These are phyloP conservation scores for Lasioglossum zephyrum DNA, from an alignment of 2,888 invertebrate species.

Conservation along the genomic window DNA sequence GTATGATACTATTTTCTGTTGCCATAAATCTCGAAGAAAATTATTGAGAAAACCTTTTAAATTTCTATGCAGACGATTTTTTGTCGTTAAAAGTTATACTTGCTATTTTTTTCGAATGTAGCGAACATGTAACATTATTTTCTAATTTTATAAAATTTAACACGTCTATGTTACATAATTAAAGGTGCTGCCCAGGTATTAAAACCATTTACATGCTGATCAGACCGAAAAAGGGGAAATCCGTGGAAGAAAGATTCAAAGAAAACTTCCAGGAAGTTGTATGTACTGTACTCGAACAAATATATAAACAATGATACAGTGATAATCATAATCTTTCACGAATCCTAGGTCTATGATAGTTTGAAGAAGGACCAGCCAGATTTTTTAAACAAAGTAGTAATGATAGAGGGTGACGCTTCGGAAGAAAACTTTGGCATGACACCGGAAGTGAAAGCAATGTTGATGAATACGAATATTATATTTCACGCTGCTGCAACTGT, in stretches of 20 bases:
- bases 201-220: conserved; percentile 81
- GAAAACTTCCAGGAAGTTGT: conserved; percentile 80
- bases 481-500: conserved; percentile 92
- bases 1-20: no score
- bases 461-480: conserved; percentile 87
- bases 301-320: background rate
- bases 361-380: conserved; percentile 85
- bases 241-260: conserved; percentile 76
- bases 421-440: conserved; percentile 85
- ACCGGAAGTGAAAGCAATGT: conserved; percentile 84
- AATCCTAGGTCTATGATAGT: conserved; percentile 85
- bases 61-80: no score
- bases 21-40: no score
- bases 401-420: conserved; percentile 86
- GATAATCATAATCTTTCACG: background rate
- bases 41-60: no score
- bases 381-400: conserved; percentile 85
- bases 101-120: no score
- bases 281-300: conserved; percentile 57
- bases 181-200: conserved; percentile 80
- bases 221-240: conserved; percentile 82
- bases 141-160: no score
- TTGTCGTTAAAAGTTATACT: no score
- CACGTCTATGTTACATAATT: conserved; percentile 10
- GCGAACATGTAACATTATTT: no score